phyloP scores from a whole-genome alignment of 2,113 vertebrate species.

The Cinclus cinclus region DNA sequence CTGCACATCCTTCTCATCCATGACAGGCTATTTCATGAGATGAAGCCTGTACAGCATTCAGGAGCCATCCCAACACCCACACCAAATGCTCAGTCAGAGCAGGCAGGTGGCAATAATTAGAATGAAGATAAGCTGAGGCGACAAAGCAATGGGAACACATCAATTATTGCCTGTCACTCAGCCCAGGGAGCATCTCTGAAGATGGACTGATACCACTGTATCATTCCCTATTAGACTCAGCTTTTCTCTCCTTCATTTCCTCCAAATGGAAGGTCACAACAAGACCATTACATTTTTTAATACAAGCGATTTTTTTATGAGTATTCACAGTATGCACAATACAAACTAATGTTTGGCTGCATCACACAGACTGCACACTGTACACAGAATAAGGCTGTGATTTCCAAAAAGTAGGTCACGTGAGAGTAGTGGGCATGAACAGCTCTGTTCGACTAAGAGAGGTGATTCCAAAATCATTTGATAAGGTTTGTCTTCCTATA shows the following conservation, averaged over 20 bases:
- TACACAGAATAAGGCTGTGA: neutral
- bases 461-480: neutral
- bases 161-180: neutral
- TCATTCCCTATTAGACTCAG: neutral
- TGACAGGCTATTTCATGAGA: fast-evolving
- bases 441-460: neutral
- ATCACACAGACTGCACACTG: neutral
- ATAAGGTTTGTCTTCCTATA: neutral
- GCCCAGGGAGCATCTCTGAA: neutral
- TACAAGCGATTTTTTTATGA: neutral
- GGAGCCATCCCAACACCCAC: neutral
- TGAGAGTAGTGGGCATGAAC: fast-evolving
- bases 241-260: neutral
- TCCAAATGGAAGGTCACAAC: neutral
- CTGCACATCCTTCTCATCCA: neutral
- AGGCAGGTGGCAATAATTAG: neutral
- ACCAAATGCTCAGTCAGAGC: neutral
- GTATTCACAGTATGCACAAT: neutral
- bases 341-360: neutral
- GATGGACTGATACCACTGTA: neutral
- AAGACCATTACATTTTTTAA: neutral
- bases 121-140: neutral
- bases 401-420: neutral
- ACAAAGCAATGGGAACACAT: neutral
- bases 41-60: fast-evolving